A percentile compares a stretch with the other conserved stretches of the same genome.
phyloP scores from a whole-genome alignment of 2,113 vertebrate species.

The Elgaria multicarinata region DNA sequence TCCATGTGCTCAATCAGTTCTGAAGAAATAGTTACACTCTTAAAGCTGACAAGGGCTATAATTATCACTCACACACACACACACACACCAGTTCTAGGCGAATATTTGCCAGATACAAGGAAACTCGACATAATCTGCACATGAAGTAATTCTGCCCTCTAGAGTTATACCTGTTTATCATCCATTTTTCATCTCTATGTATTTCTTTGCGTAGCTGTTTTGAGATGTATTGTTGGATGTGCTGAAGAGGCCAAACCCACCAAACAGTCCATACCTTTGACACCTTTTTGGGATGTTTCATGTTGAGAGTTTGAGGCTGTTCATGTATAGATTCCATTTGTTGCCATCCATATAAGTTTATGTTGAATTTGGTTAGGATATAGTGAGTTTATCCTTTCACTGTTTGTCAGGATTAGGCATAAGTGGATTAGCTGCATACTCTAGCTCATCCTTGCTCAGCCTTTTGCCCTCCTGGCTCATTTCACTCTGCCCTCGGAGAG shows the following conservation, averaged over 20 bases:
- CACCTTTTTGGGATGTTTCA: background rate
- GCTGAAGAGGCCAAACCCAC: rapidly evolving
- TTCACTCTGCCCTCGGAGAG: background rate
- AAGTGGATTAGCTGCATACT: too few relatives aligned
- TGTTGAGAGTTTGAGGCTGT: background rate
- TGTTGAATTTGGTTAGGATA: too few relatives aligned
- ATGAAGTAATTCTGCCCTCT: background rate
- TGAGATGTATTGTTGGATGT: background rate
- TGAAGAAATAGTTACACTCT: background rate
- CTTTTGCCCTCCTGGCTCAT: background rate
- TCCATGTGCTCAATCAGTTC: background rate
- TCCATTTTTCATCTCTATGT: conserved; percentile 1
- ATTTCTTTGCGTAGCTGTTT: conserved; percentile 8
- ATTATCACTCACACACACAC: background rate
- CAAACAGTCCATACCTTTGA: background rate
- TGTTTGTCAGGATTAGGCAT: too few relatives aligned
- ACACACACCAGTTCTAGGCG: background rate
- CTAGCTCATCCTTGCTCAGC: too few relatives aligned
- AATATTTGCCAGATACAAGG: background rate
- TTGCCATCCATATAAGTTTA: rapidly evolving
- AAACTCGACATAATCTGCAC: background rate
- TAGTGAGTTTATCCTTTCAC: too few relatives aligned
- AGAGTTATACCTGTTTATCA: background rate
- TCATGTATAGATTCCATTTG: background rate
- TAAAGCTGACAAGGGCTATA: background rate